phyloP scores from a whole-genome alignment of 2,888 invertebrate species.

The Germaria angustata region DNA sequence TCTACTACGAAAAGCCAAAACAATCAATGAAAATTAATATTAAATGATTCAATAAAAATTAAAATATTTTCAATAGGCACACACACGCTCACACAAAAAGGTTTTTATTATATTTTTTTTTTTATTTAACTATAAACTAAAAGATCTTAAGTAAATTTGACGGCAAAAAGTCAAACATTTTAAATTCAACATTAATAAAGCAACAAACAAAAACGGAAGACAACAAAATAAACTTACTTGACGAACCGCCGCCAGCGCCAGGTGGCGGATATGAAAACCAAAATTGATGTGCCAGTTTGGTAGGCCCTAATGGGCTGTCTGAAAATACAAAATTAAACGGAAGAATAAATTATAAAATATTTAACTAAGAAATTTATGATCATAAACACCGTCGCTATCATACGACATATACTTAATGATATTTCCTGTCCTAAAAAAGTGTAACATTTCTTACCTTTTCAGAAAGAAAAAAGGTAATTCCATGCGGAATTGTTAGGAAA shows the following conservation, averaged over 20 bases:
- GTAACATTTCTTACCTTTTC: too few relatives aligned
- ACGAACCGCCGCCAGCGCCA: slow-evolving; percentile 85
- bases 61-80: slow-evolving; percentile 27
- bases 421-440: too few relatives aligned
- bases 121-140: background rate
- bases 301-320: slow-evolving; percentile 79
- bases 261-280: slow-evolving; percentile 92
- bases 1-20: slow-evolving; percentile 36
- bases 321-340: slow-evolving; percentile 60
- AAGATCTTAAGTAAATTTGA: background rate
- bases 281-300: slow-evolving; percentile 92
- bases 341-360: background rate
- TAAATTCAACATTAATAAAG: background rate
- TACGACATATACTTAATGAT: too few relatives aligned
- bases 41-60: slow-evolving; percentile 44
- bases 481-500: too few relatives aligned
- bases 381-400: too few relatives aligned
- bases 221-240: slow-evolving; percentile 80
- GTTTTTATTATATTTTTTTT: too few relatives aligned
- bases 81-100: slow-evolving; percentile 43
- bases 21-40: slow-evolving; percentile 37
- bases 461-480: too few relatives aligned
- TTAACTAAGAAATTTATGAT: background rate
- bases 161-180: slow-evolving; percentile 26
- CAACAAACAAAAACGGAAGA: background rate